Conservation (phyloP, 2,888 invertebrate genomes). For the Lasioglossum calceatum region DNA sequence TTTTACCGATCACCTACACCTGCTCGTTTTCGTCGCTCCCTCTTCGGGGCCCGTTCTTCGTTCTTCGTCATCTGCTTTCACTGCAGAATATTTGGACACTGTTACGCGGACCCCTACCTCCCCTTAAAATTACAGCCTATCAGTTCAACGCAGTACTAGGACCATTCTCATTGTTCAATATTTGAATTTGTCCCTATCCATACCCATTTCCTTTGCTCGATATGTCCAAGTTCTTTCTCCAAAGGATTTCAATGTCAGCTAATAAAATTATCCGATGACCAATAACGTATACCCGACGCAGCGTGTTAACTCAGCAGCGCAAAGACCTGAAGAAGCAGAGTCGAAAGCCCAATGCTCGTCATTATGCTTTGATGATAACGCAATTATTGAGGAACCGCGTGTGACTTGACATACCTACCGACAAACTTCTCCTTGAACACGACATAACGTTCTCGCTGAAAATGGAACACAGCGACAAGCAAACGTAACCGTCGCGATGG, state of each 20-base stretch:
- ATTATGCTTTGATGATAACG: conserved; percentile 31
- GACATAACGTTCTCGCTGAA: conserved; percentile 27
- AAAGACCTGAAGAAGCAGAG: not conserved
- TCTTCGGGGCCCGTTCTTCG: not conserved
- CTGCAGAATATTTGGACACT: not conserved
- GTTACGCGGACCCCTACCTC: not conserved
- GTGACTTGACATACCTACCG: conserved; percentile 23
- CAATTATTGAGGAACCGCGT: conserved; percentile 45
- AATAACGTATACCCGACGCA: not conserved
- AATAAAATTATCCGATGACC: not conserved
- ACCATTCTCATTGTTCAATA: not conserved
- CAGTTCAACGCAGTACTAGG: not conserved
- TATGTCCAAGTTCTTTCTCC: not conserved
- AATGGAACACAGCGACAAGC: conserved; percentile 4
- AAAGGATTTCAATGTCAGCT: not conserved
- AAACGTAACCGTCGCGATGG: not conserved
- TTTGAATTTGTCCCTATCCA: not conserved
- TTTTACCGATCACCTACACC: conserved; percentile 50
- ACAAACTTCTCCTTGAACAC: conserved; percentile 23
- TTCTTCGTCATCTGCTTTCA: not conserved
- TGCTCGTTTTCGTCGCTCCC: conserved; percentile 13
- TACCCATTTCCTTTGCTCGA: not conserved
- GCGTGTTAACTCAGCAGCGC: not conserved
- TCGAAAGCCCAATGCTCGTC: conserved; percentile 33
- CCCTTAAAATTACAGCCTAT: not conserved